These are phyloP conservation scores for Microctonus aethiopoides DNA, from an alignment of 2,888 invertebrate genomes.

Conservation along the genomic window DNA sequence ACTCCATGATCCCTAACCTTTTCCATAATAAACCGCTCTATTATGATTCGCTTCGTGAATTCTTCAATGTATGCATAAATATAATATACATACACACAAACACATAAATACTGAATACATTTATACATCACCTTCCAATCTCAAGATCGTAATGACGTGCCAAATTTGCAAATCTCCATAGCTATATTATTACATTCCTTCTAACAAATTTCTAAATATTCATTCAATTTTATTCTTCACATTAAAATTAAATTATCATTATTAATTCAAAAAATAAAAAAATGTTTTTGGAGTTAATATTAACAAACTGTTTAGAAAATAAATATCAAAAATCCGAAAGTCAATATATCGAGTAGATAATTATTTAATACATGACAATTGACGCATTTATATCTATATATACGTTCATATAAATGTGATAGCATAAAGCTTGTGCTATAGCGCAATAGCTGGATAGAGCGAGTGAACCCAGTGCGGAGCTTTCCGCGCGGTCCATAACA, in stretches of 20 bases:
- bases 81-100: not conserved
- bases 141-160: not conserved
- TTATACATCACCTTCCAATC: not conserved
- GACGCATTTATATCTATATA: slow-evolving; percentile 10
- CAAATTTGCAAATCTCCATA: not conserved
- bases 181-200: not conserved
- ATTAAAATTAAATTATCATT: not conserved
- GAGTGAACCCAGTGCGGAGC: slow-evolving; percentile 36
- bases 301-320: not conserved
- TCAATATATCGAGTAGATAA: not conserved
- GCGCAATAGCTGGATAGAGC: slow-evolving; percentile 10
- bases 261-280: not conserved
- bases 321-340: not conserved
- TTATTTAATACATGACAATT: not conserved
- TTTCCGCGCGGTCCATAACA: slow-evolving; percentile 58
- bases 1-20: slow-evolving; percentile 28
- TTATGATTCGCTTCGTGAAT: slow-evolving; percentile 37
- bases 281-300: not conserved
- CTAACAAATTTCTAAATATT: not conserved
- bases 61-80: not conserved
- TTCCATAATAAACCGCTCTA: slow-evolving; percentile 34
- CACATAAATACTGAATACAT: not conserved
- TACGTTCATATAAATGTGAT: slow-evolving; percentile 13
- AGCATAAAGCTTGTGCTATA: not conserved
- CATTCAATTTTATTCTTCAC: not conserved